phyloP scores from a whole-genome alignment of 53 echinoderm and acorn worm species.

The Mesocentrotus franciscanus region DNA sequence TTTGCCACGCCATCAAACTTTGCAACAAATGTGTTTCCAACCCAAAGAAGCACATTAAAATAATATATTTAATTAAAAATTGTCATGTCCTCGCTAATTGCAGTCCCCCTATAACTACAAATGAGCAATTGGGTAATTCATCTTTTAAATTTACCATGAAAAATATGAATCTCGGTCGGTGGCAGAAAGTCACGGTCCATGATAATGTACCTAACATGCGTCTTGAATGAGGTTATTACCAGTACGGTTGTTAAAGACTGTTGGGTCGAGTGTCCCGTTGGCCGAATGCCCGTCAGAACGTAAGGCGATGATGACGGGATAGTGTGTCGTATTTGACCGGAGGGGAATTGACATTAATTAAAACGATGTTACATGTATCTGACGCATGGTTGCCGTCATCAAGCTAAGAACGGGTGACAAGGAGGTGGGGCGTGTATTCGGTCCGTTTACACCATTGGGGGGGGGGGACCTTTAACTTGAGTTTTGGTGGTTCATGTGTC shows the following conservation, averaged over 20 bases:
- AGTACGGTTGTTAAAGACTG: background rate
- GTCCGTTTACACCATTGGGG: background rate
- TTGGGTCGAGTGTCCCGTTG: constrained; percentile 43
- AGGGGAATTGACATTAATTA: constrained; percentile 59
- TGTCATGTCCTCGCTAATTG: background rate
- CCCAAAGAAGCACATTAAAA: background rate
- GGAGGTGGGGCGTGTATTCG: background rate
- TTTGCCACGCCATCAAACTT: background rate
- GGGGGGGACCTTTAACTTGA: background rate
- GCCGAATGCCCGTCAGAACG: constrained; percentile 29
- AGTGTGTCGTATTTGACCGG: constrained; percentile 44
- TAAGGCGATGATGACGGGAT: constrained; percentile 40
- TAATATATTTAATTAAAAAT: background rate
- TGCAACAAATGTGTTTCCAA: background rate
- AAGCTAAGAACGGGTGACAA: background rate
- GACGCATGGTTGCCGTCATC: constrained; percentile 52
- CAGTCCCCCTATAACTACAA: background rate
- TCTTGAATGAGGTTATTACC: constrained; percentile 45
- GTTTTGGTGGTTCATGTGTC: background rate
- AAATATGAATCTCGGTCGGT: background rate
- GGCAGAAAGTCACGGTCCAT: background rate
- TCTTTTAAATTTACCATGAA: background rate
- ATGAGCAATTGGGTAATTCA: background rate
- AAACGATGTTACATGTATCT: constrained; percentile 60
- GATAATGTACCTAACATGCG: background rate